Percentiles rank a stretch among this genome's conserved stretches.
Evolutionary conservation across 2,113 vertebrate genomes (phyloP).

Genomic region (Zonotrichia leucophrys): DNA sequence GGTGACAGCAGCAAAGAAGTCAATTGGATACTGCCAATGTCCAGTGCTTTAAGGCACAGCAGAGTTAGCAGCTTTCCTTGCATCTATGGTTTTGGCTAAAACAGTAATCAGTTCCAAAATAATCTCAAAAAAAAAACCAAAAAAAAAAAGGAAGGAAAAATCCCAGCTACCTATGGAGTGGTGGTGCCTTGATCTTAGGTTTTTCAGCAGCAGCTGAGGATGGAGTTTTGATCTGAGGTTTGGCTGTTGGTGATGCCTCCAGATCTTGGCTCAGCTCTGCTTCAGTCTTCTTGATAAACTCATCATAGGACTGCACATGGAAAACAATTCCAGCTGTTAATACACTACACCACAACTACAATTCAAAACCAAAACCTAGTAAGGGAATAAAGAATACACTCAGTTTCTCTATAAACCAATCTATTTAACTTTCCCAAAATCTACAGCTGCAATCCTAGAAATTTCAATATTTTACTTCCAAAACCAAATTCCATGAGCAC

Average conservation of each 20-base stretch:
- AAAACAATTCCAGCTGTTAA: constrained; percentile 16
- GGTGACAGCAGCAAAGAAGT: neutral
- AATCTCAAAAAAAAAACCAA: neutral
- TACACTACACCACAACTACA: neutral
- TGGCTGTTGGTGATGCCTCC: constrained; percentile 75
- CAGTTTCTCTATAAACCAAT: neutral
- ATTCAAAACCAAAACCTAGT: neutral
- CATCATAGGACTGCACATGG: constrained; percentile 84
- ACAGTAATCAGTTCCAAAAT: neutral
- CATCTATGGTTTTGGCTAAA: neutral
- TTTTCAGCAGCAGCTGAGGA: constrained; percentile 76
- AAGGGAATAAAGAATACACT: neutral
- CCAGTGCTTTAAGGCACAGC: neutral
- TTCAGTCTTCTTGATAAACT: constrained; percentile 95
- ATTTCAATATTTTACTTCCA: neutral
- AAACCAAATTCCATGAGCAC: neutral
- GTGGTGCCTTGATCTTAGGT: constrained; percentile 75
- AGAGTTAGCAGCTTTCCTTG: neutral
- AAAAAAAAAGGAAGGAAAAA: neutral
- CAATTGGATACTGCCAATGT: neutral
- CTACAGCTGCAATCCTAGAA: neutral
- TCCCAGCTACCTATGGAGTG: constrained; percentile 79
- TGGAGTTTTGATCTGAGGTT: constrained; percentile 81
- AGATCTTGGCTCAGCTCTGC: constrained; percentile 87
- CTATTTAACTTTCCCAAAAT: neutral